Percentiles rank a stretch among this genome's conserved stretches.
These are phyloP conservation scores for Saccostrea cuccullata DNA, from an alignment of 1,140 invertebrate species.

Conservation along the genomic window DNA sequence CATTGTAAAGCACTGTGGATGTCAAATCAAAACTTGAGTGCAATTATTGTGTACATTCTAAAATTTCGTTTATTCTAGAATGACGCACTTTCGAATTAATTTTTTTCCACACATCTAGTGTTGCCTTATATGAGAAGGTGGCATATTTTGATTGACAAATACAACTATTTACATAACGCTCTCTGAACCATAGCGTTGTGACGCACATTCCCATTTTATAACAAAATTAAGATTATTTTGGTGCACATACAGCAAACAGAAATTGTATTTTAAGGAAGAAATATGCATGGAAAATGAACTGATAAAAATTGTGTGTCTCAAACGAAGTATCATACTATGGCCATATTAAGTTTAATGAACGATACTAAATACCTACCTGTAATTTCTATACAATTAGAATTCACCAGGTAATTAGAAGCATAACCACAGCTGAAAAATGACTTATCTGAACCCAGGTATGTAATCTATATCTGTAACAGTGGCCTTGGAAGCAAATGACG, in stretches of 20 bases:
- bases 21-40: not conserved
- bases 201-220: not conserved
- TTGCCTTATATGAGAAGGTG: not conserved
- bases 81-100: conserved; percentile 9
- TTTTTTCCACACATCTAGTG: not conserved
- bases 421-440: not conserved
- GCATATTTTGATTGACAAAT: not conserved
- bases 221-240: not conserved
- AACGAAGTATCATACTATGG: not conserved
- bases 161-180: not conserved
- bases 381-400: not conserved
- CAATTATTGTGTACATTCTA: not conserved
- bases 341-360: not conserved
- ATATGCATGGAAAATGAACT: not conserved
- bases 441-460: not conserved
- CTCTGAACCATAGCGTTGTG: not conserved
- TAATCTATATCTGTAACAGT: not conserved
- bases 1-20: not conserved
- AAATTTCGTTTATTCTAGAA: not conserved
- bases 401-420: not conserved
- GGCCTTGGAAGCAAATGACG: not conserved
- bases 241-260: not conserved
- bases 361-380: not conserved
- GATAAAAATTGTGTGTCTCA: not conserved
- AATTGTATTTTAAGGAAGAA: not conserved